phyloP scores from a whole-genome alignment of 2,888 invertebrate genomes.

The Morpho achilles region DNA sequence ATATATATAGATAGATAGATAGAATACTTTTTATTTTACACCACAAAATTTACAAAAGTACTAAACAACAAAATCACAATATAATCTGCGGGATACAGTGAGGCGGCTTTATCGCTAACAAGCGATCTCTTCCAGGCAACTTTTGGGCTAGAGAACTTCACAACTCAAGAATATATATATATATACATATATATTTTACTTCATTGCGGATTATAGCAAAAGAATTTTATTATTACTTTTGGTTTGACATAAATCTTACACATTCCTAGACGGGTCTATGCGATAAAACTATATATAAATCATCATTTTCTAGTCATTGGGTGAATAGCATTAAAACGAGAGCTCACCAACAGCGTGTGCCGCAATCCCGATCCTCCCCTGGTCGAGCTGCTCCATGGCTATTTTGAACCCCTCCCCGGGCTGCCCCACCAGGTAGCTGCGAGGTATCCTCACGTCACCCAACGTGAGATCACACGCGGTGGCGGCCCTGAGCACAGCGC shows the following conservation, averaged over 20 bases:
- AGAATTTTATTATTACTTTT: no score
- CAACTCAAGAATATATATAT: no score
- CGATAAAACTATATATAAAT: neutral
- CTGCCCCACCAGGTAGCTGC: slow-evolving; percentile 70
- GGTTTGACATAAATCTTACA: neutral
- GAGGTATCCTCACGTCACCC: slow-evolving; percentile 82
- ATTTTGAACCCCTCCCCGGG: slow-evolving; percentile 84
- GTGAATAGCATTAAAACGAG: neutral
- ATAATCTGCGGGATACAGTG: no score
- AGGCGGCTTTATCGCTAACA: no score
- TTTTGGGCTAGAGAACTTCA: no score
- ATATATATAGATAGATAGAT: no score
- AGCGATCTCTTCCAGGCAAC: no score
- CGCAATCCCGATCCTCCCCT: slow-evolving; percentile 86
- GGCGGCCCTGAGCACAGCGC: slow-evolving; percentile 74
- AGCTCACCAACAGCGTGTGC: slow-evolving; percentile 83
- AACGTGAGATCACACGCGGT: slow-evolving; percentile 84
- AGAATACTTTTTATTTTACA: no score
- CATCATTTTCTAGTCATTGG: neutral
- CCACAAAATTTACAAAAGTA: no score
- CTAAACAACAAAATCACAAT: no score
- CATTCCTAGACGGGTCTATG: neutral
- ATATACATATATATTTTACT: no score
- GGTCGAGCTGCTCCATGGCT: slow-evolving; percentile 85
- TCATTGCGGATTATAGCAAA: no score